Evolutionary conservation across 2,113 vertebrate genomes (phyloP).

Genomic region (Lampris megalopsis): DNA sequence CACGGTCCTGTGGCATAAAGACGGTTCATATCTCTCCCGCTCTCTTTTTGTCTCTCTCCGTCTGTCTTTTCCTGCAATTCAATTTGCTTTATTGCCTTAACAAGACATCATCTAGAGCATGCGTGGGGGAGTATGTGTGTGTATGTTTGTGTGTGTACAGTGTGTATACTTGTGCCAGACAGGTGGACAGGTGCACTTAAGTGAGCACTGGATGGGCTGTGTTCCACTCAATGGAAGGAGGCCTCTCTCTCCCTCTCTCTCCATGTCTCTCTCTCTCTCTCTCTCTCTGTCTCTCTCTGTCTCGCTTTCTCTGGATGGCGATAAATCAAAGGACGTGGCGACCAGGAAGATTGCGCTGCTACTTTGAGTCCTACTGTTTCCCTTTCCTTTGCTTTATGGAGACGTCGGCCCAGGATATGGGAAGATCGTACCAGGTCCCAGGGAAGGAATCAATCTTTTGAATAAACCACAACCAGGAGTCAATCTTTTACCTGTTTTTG

Average conservation of each 20-base stretch:
- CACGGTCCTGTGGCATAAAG: no score
- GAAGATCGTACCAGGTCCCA: conserved; percentile 47
- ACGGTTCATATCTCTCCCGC: no score
- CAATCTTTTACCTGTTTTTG: conserved; percentile 55
- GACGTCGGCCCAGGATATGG: conserved; percentile 46
- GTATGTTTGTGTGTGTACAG: not conserved
- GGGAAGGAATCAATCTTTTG: conserved; percentile 62
- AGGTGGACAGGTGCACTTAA: conserved; percentile 38
- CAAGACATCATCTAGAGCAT: no score
- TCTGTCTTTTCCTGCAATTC: conserved; percentile 2
- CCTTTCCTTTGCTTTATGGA: conserved; percentile 64
- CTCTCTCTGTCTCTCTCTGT: not conserved
- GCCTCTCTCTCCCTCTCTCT: conserved; percentile 1
- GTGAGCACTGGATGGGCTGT: not conserved
- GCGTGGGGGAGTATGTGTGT: not conserved
- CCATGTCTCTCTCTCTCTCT: conserved; percentile 13
- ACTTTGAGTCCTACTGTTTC: conserved; percentile 57
- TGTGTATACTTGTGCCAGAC: not conserved
- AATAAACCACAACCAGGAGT: conserved; percentile 63
- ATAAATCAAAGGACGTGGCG: conserved; percentile 67
- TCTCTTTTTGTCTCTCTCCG: not conserved
- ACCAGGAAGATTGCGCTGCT: conserved; percentile 64
- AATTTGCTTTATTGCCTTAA: not conserved
- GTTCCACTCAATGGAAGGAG: not conserved
- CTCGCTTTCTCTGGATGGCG: conserved; percentile 29